Conservation (phyloP, 2,113 vertebrate species). For the Diadophis punctatus region DNA sequence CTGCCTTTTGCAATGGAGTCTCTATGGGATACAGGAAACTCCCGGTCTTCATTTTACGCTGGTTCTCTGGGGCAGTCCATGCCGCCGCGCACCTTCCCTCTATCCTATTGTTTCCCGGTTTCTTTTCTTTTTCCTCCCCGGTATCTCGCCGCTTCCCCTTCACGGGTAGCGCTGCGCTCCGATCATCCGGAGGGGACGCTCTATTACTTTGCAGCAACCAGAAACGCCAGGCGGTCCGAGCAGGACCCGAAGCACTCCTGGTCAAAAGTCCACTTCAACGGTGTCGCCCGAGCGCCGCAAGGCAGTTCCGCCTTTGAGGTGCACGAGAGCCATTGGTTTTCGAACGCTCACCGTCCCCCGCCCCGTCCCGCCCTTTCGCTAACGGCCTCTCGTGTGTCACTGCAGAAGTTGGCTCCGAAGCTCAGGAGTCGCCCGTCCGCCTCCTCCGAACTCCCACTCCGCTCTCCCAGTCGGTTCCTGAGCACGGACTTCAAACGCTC, state of each 20-base stretch:
- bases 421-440: not conserved
- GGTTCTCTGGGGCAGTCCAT: no score
- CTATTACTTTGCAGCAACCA: not conserved
- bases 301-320: not conserved
- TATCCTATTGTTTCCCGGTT: not conserved
- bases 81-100: not conserved
- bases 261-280: not conserved
- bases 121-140: not conserved
- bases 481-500: not conserved
- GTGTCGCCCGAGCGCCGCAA: not conserved
- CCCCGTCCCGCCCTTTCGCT: not conserved
- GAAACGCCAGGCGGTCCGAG: not conserved
- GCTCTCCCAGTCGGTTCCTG: not conserved
- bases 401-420: not conserved
- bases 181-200: not conserved
- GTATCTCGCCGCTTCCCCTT: not conserved
- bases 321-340: not conserved
- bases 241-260: not conserved
- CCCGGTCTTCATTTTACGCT: not conserved
- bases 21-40: not conserved
- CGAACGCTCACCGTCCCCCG: not conserved
- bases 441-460: not conserved
- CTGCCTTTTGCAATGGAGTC: not conserved
- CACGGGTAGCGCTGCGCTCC: not conserved
- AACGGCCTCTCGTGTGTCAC: not conserved